Evolutionary conservation across 2,113 vertebrate genomes (phyloP).

Genomic region (Antechinus stuartii): DNA sequence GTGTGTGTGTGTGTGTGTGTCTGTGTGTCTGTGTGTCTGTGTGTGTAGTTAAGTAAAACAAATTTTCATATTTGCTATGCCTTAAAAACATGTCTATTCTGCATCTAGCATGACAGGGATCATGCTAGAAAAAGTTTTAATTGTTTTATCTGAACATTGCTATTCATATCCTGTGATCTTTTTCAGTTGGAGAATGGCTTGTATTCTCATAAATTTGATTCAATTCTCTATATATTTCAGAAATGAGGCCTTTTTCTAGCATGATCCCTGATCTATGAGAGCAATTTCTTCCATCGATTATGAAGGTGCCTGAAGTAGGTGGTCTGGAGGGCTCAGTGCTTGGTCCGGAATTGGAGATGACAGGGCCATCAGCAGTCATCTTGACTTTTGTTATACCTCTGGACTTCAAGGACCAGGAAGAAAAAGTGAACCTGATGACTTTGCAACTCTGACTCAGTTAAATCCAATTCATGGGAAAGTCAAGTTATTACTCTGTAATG

Average conservation of each 20-base stretch:
- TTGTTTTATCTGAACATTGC: too few species aligned
- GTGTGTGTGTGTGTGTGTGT: not conserved
- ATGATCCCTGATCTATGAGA: not conserved
- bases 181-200: too few species aligned
- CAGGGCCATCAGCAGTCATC: not conserved
- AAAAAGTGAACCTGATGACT: not conserved
- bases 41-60: not conserved
- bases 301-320: not conserved
- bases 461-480: not conserved
- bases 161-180: too few species aligned
- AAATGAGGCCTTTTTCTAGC: too few species aligned
- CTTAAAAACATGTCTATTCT: not conserved
- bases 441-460: not conserved
- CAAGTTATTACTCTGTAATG: not conserved
- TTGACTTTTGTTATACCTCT: not conserved
- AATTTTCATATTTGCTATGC: not conserved
- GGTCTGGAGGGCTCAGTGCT: not conserved
- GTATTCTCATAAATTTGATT: too few species aligned
- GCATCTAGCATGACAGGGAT: not conserved
- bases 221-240: too few species aligned
- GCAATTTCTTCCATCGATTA: not conserved
- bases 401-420: not conserved
- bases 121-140: too few species aligned
- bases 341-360: not conserved
- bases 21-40: not conserved